These are phyloP conservation scores for Ptilonorhynchus violaceus DNA, from an alignment of 2,113 vertebrate genomes.

Conservation along the genomic window DNA sequence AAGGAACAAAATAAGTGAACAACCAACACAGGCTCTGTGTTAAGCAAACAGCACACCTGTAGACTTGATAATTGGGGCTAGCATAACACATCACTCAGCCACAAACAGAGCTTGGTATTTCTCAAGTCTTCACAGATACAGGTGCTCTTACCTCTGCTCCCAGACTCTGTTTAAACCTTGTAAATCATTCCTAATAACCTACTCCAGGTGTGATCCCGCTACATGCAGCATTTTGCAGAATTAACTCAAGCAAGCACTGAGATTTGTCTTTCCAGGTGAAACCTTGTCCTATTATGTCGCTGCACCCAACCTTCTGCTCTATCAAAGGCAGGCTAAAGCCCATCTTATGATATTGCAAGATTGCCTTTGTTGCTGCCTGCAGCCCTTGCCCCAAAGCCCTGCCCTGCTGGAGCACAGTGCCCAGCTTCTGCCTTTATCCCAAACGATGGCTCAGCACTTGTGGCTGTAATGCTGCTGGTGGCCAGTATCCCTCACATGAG, in stretches of 20 bases:
- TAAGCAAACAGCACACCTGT: neutral
- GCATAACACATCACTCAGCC: neutral
- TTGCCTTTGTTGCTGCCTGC: neutral
- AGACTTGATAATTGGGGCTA: neutral
- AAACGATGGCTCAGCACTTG: neutral
- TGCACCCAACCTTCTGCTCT: neutral
- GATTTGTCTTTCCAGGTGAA: neutral
- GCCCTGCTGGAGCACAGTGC: neutral
- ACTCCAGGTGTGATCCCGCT: neutral
- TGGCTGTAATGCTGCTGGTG: neutral
- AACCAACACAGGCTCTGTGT: neutral
- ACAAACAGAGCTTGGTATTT: neutral
- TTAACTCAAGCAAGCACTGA: neutral
- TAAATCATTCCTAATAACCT: neutral
- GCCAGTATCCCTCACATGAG: neutral
- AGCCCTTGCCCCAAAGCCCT: neutral
- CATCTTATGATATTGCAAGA: rapidly evolving
- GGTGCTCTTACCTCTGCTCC: neutral
- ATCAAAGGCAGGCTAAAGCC: neutral
- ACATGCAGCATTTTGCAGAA: neutral
- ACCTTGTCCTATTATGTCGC: neutral
- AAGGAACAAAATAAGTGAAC: neutral
- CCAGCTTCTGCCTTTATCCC: neutral
- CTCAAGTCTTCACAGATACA: neutral
- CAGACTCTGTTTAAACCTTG: neutral